These are phyloP conservation scores for Asteroscopus sphinx DNA, from an alignment of 2,888 invertebrate species.

Conservation along the genomic window DNA sequence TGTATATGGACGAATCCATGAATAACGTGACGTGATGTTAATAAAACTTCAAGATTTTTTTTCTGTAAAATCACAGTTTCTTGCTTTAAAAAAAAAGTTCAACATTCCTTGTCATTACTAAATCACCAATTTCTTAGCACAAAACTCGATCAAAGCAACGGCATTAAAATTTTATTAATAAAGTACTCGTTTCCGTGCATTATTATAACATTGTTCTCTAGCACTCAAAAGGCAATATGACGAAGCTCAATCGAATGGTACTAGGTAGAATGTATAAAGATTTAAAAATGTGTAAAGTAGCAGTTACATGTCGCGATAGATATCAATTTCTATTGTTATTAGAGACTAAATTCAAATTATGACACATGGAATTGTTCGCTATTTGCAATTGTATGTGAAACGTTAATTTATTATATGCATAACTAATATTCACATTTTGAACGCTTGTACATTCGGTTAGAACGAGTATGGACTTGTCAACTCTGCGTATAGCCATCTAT, in stretches of 20 bases:
- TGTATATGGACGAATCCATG: too few species aligned
- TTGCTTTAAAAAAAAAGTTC: too few species aligned
- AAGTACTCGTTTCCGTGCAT: slow-evolving; percentile 31
- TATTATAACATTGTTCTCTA: slow-evolving; percentile 34
- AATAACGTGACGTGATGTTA: too few species aligned
- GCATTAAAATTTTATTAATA: background rate
- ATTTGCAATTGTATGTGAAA: background rate
- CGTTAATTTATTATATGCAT: too few species aligned
- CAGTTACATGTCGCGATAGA: slow-evolving; percentile 43
- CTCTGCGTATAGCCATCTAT: too few species aligned
- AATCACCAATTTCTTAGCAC: background rate
- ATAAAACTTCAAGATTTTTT: too few species aligned
- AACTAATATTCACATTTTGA: too few species aligned
- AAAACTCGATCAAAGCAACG: slow-evolving; percentile 23
- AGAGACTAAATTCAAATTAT: background rate
- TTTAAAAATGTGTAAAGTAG: slow-evolving; percentile 59
- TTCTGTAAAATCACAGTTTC: too few species aligned
- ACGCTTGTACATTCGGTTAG: too few species aligned
- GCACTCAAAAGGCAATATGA: slow-evolving; percentile 39
- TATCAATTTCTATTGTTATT: slow-evolving; percentile 17
- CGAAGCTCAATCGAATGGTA: slow-evolving; percentile 44
- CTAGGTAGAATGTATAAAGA: slow-evolving; percentile 57
- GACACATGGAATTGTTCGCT: background rate
- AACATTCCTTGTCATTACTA: too few species aligned
- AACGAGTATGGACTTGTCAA: too few species aligned